A percentile compares a stretch with the other conserved stretches of the same genome.
Conservation (phyloP, 2,797 vertebrate species). For the Nannoperca australis region DNA sequence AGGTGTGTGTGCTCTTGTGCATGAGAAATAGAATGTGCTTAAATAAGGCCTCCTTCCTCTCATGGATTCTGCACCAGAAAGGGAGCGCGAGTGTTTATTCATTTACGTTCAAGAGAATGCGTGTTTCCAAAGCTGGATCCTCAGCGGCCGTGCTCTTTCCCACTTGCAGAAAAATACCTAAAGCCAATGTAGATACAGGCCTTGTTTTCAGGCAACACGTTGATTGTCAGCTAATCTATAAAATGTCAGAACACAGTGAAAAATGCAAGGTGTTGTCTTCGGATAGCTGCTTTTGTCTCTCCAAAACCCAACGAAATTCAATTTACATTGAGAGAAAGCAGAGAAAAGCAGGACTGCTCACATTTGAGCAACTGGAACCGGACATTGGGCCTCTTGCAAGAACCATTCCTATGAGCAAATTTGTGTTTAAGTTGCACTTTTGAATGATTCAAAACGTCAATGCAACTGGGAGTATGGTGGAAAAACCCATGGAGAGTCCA, state of each 20-base stretch:
- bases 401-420: no score
- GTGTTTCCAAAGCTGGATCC: slow-evolving; percentile 3
- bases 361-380: no score
- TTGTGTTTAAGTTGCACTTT: no score
- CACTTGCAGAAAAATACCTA: background rate
- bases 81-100: background rate
- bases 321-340: no score
- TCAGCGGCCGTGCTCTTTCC: background rate
- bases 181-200: background rate
- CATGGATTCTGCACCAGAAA: slow-evolving; percentile 16
- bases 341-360: no score
- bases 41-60: background rate
- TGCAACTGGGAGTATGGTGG: no score
- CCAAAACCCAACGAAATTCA: no score
- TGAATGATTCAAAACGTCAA: no score
- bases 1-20: background rate
- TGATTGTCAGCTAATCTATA: slow-evolving; percentile 4
- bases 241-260: slow-evolving; percentile 2
- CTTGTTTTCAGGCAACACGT: background rate
- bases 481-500: no score
- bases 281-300: no score
- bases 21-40: background rate
- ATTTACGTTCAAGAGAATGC: background rate
- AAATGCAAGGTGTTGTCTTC: no score
- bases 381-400: no score